phyloP scores from a whole-genome alignment of 2,797 vertebrate species.

The Enteromius afrohamiltoni region DNA sequence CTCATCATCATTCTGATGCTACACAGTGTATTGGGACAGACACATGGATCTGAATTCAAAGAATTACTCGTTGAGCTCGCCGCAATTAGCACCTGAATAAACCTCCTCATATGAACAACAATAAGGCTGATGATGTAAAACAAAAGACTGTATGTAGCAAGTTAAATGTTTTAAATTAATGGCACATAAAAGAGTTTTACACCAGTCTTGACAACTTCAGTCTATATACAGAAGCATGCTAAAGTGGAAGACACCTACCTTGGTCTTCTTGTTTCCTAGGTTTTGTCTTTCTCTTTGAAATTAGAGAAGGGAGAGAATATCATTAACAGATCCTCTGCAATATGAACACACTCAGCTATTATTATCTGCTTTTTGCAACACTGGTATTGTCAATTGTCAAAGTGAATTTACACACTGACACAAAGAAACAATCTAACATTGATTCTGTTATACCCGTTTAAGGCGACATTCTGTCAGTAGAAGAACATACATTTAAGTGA shows the following conservation, averaged over 20 bases:
- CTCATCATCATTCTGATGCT: slow-evolving; percentile 17
- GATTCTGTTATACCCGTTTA: not conserved
- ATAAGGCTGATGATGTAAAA: not conserved
- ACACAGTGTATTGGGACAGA: not conserved
- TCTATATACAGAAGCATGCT: slow-evolving; percentile 6
- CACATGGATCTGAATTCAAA: slow-evolving; percentile 14
- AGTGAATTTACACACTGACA: slow-evolving; percentile 11
- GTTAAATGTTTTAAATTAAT: not conserved
- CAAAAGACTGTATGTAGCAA: not conserved
- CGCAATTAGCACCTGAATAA: slow-evolving; percentile 5
- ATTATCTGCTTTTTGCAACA: not conserved
- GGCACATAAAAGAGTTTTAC: not conserved
- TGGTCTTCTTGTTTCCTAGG: slow-evolving; percentile 58
- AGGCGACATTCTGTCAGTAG: not conserved
- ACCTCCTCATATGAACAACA: not conserved
- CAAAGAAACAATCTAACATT: not conserved
- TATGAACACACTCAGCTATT: slow-evolving; percentile 22
- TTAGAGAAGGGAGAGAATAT: slow-evolving; percentile 16
- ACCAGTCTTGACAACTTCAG: not conserved
- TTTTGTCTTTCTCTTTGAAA: slow-evolving; percentile 67
- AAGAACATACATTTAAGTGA: not conserved
- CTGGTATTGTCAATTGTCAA: not conserved
- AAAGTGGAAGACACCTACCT: slow-evolving; percentile 70
- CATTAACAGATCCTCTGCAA: not conserved
- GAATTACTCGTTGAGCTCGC: not conserved